Base-by-base conservation (phyloP, 2,113 vertebrate genomes). In the Chaetodon auriga region DNA sequence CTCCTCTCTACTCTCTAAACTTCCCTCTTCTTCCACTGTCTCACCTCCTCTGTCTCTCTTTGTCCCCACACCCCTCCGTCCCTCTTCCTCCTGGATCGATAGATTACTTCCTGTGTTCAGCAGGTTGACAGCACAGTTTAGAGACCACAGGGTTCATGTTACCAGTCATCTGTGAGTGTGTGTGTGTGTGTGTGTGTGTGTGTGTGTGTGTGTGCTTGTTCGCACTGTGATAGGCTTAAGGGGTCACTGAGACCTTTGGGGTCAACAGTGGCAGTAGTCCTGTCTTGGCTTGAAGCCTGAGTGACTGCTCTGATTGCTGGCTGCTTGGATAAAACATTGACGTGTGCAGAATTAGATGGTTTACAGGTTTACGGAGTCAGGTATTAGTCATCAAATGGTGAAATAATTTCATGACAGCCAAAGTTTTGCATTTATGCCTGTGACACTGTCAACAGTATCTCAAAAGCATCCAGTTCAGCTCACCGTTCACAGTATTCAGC, bases 71-170 rank as follows among this genome's bases (percentile, higher is more conserved):
- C 82, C 83, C 23, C 75, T 78, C 51, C 64, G 43, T 85, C 48
- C 80, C 65, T 75, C 81, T 75, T 88, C 82, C 72, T 89, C 68
- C 71, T 14, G 79, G 87, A 92, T 94, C 93, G 55, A 95, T 95
- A 91, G 69, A 91, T 94, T 78, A 87, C 92, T 95, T 95, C 94
- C 93, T 92, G 89, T 92, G 82, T 90, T 86, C 86, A 75, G 81
- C 51, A 8, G 68, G 85, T 77, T 87, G 90, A 93, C 92, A 90
- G 91, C 78, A 68, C 78, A 85, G 85, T 92, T 93, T 89, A 90
- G 87, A 93, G 80, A 88, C 85, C 69, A 48, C 7, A 3, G 70
- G 86, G 87, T 78, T 92, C 82, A 75, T 74, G 82, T 94, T 94
- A 89, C 92, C 64, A 79, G 62, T 85, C 43, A 60, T 66, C 65